Evolutionary conservation across 2,888 invertebrate genomes (phyloP), one percentile per base, ranked within the genome.

Genomic region (Drosophila leonis): DNA sequence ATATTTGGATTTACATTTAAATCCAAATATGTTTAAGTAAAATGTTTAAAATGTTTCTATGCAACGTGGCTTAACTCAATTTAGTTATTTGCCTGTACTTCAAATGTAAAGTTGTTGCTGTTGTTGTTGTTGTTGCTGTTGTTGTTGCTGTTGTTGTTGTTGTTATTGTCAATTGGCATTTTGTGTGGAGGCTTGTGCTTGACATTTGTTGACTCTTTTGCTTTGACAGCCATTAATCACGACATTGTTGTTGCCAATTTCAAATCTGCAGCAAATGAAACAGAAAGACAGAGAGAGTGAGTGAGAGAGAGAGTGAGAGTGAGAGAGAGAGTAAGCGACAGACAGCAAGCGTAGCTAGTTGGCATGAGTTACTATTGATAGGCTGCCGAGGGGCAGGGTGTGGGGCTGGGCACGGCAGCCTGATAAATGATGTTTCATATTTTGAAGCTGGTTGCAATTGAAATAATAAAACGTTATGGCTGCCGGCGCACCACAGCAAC

Each of bases 161-260:
- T 51, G 62, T 44, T 24, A n/a, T 63, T 79, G 76, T 79, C 77
- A 79, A 77, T 77, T 78, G 72, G 60, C 65, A 59, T 78, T 78
- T 72, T 57, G 68, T 65, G 54, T 51, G 76, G 55, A 59, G 60
- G 63, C 44, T 75, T 49, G 63, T 48, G 88, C 71, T 71, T 84
- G 84, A 84, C 89, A 84, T 88, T 84, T 84, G 84, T 84, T 88
- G 83, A 88, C 87, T 84, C 89, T 88, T 84, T 88, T 79, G 89
- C 87, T 88, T 81, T 88, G 84, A 87, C 84, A 89, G 89, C 87
- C 89, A 84, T 84, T 84, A 84, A 84, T 84, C 84, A 89, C 74
- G 87, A 65, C 84, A 84, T 84, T 84, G 84, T 88, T 83, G 88
- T 75, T 83, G 87, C 84, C 84, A 86, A 86, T 84, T 84, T 75